Base-by-base conservation (phyloP, 2,888 invertebrate species). In the Bibio marci region DNA sequence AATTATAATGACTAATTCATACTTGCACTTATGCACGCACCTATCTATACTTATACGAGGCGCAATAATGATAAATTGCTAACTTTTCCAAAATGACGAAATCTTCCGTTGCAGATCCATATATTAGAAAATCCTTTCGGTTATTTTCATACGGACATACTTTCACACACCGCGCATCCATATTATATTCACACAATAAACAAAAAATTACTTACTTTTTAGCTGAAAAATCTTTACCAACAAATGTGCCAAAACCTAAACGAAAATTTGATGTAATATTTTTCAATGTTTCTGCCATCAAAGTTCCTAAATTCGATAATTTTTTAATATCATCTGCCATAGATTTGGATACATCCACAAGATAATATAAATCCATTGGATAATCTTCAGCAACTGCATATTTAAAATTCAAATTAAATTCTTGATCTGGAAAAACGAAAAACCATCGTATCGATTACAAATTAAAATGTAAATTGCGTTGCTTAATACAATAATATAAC, bases 301-400 rank as follows among this genome's bases (percentile, higher is more conserved):
- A 59, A 56, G 78, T 74, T 12, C 90, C 90, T 43, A 91, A 66
- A 12, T 70, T 70, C 15, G 94, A 94, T 26, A 98, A 67, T 56
- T 94, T 94, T 46, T 85, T 82, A 55, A 95, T 97, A 59, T 99
- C 97, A 59, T 98, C 97, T 55, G 81, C 80, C 98, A 99, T 98
- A 39, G 97, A 97, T 62, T 92, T 83, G 51, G 95, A 95, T 52
- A 98, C 70, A 64, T 99, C 98, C 97, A 98, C 98, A 53, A 98
- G 79, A 58, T 97, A 98, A 63, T 98, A 98, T 14, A 98, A 72
- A 65, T 98, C 98, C 3, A 98, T 92, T 0, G 97, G 97, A 62
- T 97, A 98, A 61, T 98, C 94, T 55, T 80, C 77, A 1, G 86
- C 86, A 64, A 86, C 85, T 1, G 82, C 76, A 57, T 87, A 88